Evolutionary conservation across 2,113 vertebrate species (phyloP).

Genomic region (Patagioenas fasciata): DNA sequence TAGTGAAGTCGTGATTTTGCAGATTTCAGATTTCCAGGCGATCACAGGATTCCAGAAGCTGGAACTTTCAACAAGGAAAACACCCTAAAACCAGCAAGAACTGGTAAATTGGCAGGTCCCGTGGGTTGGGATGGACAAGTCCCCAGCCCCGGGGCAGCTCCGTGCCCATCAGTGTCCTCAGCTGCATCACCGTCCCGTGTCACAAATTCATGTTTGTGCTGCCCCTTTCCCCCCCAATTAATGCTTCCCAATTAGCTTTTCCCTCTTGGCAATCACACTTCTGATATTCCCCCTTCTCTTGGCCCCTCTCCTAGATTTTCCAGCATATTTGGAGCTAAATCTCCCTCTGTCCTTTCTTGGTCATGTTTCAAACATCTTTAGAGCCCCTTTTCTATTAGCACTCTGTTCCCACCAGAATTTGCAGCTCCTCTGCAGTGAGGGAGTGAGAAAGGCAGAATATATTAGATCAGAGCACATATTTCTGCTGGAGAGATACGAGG

Average conservation of each 20-base stretch:
- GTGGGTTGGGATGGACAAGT: fast-evolving
- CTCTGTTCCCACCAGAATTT: constrained; percentile 45
- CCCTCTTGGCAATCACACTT: background rate
- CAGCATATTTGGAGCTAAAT: constrained; percentile 23
- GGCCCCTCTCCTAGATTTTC: constrained; percentile 44
- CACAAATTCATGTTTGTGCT: background rate
- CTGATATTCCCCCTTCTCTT: background rate
- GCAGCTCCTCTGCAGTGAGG: constrained; percentile 20
- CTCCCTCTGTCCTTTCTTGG: constrained; percentile 52
- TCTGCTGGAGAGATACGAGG: background rate
- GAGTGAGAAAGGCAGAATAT: constrained; percentile 40
- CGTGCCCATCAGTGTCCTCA: fast-evolving
- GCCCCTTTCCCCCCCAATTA: background rate
- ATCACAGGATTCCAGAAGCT: background rate
- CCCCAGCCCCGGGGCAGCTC: background rate
- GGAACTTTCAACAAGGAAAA: background rate
- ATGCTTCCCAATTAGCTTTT: constrained; percentile 30
- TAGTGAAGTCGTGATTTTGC: background rate
- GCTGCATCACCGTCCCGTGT: fast-evolving
- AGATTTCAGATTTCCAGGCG: background rate
- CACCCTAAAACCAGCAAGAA: background rate
- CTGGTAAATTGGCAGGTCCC: background rate
- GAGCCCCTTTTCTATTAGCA: constrained; percentile 48
- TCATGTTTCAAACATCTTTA: constrained; percentile 46
- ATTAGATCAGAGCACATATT: background rate